Evolutionary conservation across 2,888 invertebrate species (phyloP), one percentile per base, ranked within the genome.

Genomic region (Teinopalpus imperialis): DNA sequence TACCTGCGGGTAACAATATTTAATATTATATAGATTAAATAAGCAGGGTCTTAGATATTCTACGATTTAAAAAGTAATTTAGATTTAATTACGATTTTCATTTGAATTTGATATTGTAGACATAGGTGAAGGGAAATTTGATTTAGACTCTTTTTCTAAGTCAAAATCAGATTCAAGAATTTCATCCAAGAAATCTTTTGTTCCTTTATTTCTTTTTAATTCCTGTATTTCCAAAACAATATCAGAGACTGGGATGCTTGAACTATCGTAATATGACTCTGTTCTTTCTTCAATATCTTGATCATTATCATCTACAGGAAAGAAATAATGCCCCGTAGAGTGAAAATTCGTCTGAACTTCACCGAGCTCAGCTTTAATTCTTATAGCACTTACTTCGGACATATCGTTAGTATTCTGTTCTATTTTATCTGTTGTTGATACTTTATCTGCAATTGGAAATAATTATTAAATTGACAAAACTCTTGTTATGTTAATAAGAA

Each of bases 321-420:
- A 86, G 58, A 88, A 88, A 43, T 79, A 86, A 59, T 87, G 85
- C 1, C 87, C 87, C 16, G 82, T 79, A 45, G 81, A 81, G 35
- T 85, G 79, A 14, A 60, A 52, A 55, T 83, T 85, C 37, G 55
- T 51, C 50, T 66, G 70, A 1, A 75, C 49, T 66, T 76, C 69
- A 10, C 76, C 74, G 12, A 81, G 49, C 56, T 82, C 79, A n/a
- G 83, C 80, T 57, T 79, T 78, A 21, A 86, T 69, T 65, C 70
- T 79, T 2, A 85, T 53, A 4, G 81, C 76, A 44, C 56, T 74
- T 2, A 79, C 67, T 21, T 67, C 63, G 9, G 59, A 45, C 31
- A 53, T 30, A 13, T 57, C 39, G 40, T 59, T 59, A 35, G 64
- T 59, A 47, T 53, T 56, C 24, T 53, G 51, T 45, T 56, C 66